Evolutionary conservation across 2,113 vertebrate genomes (phyloP).

Genomic region (Ploceus nigricollis): DNA sequence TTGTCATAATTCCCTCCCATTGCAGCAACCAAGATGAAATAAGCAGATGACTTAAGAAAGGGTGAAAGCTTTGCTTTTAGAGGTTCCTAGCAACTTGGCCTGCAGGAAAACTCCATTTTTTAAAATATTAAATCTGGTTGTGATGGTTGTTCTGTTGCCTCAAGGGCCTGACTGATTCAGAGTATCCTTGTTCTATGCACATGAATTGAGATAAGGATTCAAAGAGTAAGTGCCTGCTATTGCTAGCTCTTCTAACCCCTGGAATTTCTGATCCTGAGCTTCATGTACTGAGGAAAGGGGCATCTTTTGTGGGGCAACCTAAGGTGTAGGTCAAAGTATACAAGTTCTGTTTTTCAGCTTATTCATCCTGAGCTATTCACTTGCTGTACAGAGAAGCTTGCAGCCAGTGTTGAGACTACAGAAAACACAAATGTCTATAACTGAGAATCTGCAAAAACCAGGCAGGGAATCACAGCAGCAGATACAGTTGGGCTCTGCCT

Average conservation of each 20-base stretch:
- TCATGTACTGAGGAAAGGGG: background rate
- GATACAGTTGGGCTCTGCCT: background rate
- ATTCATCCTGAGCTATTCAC: background rate
- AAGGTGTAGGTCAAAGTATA: background rate
- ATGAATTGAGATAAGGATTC: background rate
- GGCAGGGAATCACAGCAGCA: background rate
- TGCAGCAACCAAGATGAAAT: background rate
- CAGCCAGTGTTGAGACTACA: background rate
- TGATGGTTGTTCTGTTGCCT: background rate
- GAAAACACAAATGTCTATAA: background rate
- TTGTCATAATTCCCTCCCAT: background rate
- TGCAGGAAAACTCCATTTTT: background rate
- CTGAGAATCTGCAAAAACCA: background rate
- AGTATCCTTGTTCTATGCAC: background rate
- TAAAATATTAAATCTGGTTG: background rate
- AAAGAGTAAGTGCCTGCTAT: background rate
- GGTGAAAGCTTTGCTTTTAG: background rate
- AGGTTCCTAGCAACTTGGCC: background rate
- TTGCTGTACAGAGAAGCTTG: background rate
- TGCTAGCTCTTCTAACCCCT: background rate
- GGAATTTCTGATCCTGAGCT: background rate
- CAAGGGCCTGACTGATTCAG: background rate
- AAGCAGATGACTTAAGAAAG: background rate
- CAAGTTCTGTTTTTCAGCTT: background rate
- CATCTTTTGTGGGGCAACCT: accelerated